Percentiles rank a stretch among this genome's conserved stretches.
These are phyloP conservation scores for Apotomis betuletana DNA, from an alignment of 2,888 invertebrate genomes.

Conservation along the genomic window DNA sequence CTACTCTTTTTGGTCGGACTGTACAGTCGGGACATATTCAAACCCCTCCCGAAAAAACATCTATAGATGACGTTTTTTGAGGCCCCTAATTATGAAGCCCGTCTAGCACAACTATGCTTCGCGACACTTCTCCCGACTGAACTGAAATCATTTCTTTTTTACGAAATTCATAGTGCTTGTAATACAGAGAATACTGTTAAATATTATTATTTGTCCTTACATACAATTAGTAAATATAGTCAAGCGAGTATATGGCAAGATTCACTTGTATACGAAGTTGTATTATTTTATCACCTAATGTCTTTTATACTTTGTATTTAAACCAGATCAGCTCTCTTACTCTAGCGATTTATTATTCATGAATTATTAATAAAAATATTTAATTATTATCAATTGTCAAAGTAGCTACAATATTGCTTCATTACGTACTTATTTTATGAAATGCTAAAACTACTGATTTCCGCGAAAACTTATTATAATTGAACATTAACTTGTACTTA, in stretches of 20 bases:
- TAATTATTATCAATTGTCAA: not conserved
- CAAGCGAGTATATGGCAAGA: slow-evolving; percentile 56
- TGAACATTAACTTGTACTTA: not conserved
- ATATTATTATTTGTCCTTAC: not conserved
- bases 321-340: not conserved
- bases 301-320: not conserved
- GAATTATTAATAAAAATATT: not conserved
- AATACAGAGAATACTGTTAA: slow-evolving; percentile 9
- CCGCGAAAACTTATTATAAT: not conserved
- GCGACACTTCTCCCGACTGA: too few relatives aligned
- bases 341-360: not conserved
- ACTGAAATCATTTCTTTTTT: not conserved
- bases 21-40: too few relatives aligned
- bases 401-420: not conserved
- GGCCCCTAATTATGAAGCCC: too few relatives aligned
- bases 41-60: too few relatives aligned
- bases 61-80: too few relatives aligned
- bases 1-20: too few relatives aligned
- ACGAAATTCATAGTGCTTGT: not conserved
- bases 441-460: not conserved
- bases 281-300: slow-evolving; percentile 4
- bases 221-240: slow-evolving; percentile 16
- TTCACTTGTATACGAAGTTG: slow-evolving; percentile 42
- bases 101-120: too few relatives aligned
- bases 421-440: not conserved